Conservation (phyloP, 2,113 vertebrate genomes). For the Notothenia coriiceps region DNA sequence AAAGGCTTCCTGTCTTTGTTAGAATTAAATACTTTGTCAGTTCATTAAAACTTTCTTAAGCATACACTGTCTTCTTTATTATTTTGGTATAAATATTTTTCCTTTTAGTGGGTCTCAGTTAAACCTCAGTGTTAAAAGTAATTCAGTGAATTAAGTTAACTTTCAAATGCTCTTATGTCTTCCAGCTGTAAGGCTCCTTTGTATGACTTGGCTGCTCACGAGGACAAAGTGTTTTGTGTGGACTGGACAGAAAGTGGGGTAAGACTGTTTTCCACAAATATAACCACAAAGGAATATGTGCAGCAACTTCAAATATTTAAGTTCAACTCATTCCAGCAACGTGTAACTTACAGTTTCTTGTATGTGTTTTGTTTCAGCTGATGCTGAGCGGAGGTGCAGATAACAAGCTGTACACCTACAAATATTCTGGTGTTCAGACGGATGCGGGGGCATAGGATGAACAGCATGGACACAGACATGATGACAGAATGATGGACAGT, state of each 20-base stretch:
- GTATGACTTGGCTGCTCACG: slow-evolving; percentile 96
- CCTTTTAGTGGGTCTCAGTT: too few relatives aligned
- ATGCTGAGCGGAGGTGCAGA: slow-evolving; percentile 97
- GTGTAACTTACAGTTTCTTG: not conserved
- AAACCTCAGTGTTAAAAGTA: not conserved
- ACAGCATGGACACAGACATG: not conserved
- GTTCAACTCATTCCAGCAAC: not conserved
- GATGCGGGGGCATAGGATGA: slow-evolving; percentile 88
- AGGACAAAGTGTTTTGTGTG: slow-evolving; percentile 96
- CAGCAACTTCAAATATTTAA: not conserved
- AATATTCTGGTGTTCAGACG: slow-evolving; percentile 86
- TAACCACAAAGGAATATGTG: too few relatives aligned
- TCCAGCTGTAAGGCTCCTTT: slow-evolving; percentile 94
- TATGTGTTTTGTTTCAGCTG: slow-evolving; percentile 81
- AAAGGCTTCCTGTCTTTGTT: slow-evolving; percentile 41
- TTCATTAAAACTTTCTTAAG: not conserved
- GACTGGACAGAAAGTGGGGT: slow-evolving; percentile 97
- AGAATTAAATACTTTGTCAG: not conserved
- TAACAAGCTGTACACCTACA: slow-evolving; percentile 97
- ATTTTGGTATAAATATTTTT: not conserved
- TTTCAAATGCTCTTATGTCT: not conserved
- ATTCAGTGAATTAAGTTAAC: not conserved
- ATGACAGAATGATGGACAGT: slow-evolving; percentile 3
- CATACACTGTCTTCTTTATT: not conserved
- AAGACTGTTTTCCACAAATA: slow-evolving; percentile 61